Conservation (phyloP, 2,113 vertebrate species). For the Carlito syrichta region DNA sequence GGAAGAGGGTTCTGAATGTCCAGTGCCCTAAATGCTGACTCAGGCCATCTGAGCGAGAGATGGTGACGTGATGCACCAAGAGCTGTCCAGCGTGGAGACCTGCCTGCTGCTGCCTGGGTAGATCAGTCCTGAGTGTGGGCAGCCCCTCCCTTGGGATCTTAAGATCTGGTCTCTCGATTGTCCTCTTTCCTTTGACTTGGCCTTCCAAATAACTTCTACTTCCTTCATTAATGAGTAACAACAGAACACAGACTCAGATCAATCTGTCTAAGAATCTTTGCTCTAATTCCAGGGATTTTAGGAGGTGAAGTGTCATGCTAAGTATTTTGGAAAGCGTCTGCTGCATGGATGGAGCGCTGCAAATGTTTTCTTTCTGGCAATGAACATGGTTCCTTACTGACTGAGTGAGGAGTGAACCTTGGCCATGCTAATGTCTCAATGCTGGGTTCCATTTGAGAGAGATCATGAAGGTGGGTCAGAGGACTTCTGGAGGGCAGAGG, state of each 20-base stretch:
- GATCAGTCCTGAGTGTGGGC: no score
- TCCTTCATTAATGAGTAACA: not conserved
- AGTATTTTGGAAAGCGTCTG: not conserved
- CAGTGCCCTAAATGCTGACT: no score
- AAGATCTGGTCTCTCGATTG: fast-evolving
- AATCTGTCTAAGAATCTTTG: not conserved
- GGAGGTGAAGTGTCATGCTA: not conserved
- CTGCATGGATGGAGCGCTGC: not conserved
- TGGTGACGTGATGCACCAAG: no score
- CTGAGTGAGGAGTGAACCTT: fast-evolving
- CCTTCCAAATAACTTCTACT: not conserved
- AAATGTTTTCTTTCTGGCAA: not conserved
- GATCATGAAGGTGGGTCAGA: not conserved
- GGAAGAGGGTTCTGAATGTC: no score
- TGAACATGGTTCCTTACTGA: not conserved
- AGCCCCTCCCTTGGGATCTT: not conserved
- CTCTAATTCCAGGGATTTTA: no score
- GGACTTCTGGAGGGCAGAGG: not conserved
- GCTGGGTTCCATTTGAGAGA: no score
- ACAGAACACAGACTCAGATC: no score
- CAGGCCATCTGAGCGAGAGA: no score
- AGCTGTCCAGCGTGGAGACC: no score
- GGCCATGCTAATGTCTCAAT: not conserved
- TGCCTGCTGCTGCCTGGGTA: not conserved
- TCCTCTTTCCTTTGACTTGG: not conserved